These are phyloP conservation scores for Hestina assimilis DNA, from an alignment of 1,140 invertebrate species.

Conservation along the genomic window DNA sequence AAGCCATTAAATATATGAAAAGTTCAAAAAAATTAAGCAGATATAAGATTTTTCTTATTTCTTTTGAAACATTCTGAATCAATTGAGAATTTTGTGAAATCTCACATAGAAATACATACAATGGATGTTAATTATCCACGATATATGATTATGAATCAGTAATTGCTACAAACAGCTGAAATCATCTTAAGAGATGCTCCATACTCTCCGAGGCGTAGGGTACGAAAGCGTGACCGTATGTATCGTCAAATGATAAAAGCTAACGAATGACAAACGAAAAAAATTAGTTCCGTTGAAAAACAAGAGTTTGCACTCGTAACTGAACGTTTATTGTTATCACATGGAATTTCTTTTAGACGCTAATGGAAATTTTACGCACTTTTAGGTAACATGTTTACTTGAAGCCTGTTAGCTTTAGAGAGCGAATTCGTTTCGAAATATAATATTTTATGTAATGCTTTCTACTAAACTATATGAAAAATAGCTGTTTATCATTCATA, in stretches of 20 bases:
- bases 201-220: not conserved
- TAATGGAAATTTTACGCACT: not conserved
- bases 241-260: slow-evolving; percentile 28
- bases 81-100: not conserved
- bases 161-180: slow-evolving; percentile 10
- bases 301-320: slow-evolving; percentile 18
- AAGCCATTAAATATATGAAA: too few species aligned
- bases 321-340: slow-evolving; percentile 37
- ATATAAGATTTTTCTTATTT: too few species aligned
- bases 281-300: slow-evolving; percentile 5
- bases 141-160: slow-evolving; percentile 7
- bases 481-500: too few species aligned
- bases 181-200: slow-evolving; percentile 9
- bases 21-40: too few species aligned
- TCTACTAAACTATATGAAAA: too few species aligned
- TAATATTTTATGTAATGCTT: too few species aligned
- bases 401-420: too few species aligned
- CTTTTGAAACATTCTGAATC: too few species aligned
- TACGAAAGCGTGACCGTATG: slow-evolving; percentile 32
- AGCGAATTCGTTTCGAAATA: too few species aligned
- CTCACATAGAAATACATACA: not conserved
- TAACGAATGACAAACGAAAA: slow-evolving; percentile 29
- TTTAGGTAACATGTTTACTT: slow-evolving; percentile 3
- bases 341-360: slow-evolving; percentile 31
- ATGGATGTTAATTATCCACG: slow-evolving; percentile 5